phyloP scores from a whole-genome alignment of 30 jellyfish, hydroid and myxozoan species.

The Aurelia aurita complex sp. Pacific region DNA sequence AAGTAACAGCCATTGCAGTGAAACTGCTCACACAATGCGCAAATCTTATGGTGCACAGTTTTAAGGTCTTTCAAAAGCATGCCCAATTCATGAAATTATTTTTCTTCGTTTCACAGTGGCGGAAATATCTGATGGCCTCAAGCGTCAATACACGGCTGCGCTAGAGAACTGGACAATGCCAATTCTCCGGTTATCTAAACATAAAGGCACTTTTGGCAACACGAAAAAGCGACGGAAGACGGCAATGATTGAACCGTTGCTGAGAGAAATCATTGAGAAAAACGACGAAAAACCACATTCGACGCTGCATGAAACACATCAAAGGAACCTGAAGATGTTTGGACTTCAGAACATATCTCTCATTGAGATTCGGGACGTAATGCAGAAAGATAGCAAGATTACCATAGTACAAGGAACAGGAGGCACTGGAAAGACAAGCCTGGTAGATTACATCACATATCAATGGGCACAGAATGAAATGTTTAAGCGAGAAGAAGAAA shows the following conservation, averaged over 20 bases:
- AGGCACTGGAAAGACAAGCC: slow-evolving; percentile 6
- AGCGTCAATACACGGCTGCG: neutral
- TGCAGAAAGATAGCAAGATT: neutral
- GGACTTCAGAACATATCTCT: neutral
- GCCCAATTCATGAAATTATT: too few species aligned
- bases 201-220: neutral
- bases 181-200: neutral
- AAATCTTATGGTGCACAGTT: too few species aligned
- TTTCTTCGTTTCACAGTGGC: neutral
- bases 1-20: too few species aligned
- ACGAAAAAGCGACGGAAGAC: neutral
- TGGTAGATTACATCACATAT: neutral
- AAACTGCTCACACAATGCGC: too few species aligned
- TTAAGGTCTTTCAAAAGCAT: too few species aligned
- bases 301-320: too few species aligned
- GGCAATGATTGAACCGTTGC: neutral
- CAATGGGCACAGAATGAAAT: neutral
- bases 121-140: neutral
- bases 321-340: too few species aligned
- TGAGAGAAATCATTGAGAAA: neutral
- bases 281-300: neutral
- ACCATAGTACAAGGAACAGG: neutral
- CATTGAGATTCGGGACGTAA: neutral
- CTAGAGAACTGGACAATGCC: neutral
- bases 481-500: neutral